Evolutionary conservation across 2,113 vertebrate species (phyloP).

Genomic region (Calonectris borealis): DNA sequence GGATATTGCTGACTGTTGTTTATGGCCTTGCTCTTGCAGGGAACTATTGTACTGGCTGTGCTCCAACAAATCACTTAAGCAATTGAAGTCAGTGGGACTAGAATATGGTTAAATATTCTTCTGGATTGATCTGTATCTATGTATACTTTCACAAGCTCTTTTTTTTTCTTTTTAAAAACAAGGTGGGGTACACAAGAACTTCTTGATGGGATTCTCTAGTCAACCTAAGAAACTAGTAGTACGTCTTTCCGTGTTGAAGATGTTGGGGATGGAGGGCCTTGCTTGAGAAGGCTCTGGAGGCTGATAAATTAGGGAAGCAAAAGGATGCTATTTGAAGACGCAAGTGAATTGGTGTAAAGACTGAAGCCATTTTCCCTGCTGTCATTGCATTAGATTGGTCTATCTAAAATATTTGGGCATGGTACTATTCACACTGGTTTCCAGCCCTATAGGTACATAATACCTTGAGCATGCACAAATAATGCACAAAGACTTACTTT

Average conservation of each 20-base stretch:
- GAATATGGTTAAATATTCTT: neutral
- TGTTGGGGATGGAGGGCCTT: neutral
- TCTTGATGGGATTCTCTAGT: neutral
- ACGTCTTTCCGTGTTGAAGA: neutral
- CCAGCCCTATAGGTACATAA: neutral
- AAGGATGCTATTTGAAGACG: neutral
- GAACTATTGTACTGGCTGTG: neutral
- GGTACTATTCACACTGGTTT: neutral
- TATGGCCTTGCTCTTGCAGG: neutral
- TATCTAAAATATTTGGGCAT: neutral
- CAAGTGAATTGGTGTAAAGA: neutral
- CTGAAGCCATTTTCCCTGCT: neutral
- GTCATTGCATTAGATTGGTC: neutral
- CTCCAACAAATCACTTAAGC: slow-evolving; percentile 20
- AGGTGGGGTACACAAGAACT: neutral
- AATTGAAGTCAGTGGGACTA: neutral
- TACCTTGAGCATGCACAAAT: neutral
- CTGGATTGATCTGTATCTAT: neutral
- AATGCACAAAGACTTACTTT: neutral
- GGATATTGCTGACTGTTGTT: neutral
- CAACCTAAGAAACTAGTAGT: neutral
- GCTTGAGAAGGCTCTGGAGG: neutral
- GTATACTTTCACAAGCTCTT: neutral
- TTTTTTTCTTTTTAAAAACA: neutral
- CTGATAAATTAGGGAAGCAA: neutral